A percentile compares a stretch with the other conserved stretches of the same genome.
phyloP scores from a whole-genome alignment of 2,888 invertebrate genomes.

The Parascotia fuliginaria region DNA sequence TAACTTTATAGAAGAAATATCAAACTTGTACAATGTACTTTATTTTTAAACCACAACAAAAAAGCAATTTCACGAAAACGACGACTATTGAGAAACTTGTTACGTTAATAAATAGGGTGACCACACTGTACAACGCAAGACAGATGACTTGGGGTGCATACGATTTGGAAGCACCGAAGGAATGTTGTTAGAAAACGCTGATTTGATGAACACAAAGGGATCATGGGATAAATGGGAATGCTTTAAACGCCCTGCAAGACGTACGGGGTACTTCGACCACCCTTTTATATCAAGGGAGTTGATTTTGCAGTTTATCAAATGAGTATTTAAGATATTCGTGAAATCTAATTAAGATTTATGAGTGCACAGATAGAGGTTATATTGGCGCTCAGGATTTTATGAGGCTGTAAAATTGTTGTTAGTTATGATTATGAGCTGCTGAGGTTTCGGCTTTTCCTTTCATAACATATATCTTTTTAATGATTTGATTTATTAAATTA shows the following conservation, averaged over 20 bases:
- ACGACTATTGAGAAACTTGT: not conserved
- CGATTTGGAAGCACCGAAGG: conserved; percentile 34
- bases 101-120: conserved; percentile 26
- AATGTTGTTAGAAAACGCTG: conserved; percentile 47
- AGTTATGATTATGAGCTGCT: too few species aligned
- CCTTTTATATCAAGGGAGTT: conserved; percentile 5
- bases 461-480: too few species aligned
- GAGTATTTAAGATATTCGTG: not conserved
- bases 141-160: conserved; percentile 54
- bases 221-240: conserved; percentile 34
- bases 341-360: not conserved
- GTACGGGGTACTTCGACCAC: conserved; percentile 1
- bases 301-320: not conserved
- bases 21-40: too few species aligned
- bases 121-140: conserved; percentile 35
- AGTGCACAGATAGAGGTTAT: not conserved
- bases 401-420: too few species aligned
- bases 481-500: too few species aligned
- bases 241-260: conserved; percentile 24
- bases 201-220: conserved; percentile 55
- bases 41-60: not conserved
- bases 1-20: too few species aligned
- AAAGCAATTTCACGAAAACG: not conserved
- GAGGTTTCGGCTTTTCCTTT: too few species aligned
- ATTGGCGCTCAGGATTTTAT: too few species aligned